These are phyloP conservation scores for Gracilinanus agilis DNA, from an alignment of 2,113 vertebrate genomes.

Conservation along the genomic window DNA sequence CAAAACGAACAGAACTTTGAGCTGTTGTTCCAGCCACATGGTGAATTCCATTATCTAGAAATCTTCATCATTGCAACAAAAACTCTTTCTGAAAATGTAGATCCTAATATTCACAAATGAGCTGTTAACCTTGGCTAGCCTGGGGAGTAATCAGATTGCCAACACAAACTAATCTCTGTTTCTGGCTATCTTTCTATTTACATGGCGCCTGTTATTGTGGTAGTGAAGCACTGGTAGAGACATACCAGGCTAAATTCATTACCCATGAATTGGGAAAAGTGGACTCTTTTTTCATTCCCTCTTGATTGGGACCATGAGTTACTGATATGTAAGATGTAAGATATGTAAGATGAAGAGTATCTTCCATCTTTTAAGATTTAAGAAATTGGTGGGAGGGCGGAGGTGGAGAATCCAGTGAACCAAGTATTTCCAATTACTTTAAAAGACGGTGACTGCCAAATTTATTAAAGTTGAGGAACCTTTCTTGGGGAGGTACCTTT, in stretches of 20 bases:
- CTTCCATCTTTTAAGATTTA: conserved; percentile 1
- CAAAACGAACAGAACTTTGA: not conserved
- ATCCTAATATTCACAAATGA: not conserved
- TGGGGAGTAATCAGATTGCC: conserved; percentile 24
- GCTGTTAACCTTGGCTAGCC: not conserved
- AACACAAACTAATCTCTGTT: conserved; percentile 23
- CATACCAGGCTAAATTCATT: conserved; percentile 60
- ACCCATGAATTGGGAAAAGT: not conserved
- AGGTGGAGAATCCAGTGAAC: not conserved
- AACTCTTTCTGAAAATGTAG: not conserved
- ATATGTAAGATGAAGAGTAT: not conserved
- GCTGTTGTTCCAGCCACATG: not conserved
- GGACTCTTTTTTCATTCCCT: conserved; percentile 18
- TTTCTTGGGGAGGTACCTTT: not conserved
- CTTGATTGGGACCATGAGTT: conserved; percentile 7
- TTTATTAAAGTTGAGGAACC: not conserved
- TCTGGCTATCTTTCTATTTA: conserved; percentile 34
- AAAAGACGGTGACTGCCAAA: not conserved
- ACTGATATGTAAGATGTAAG: no score
- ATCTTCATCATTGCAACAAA: not conserved
- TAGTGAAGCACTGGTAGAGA: conserved; percentile 39
- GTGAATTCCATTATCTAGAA: not conserved
- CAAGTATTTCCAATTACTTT: not conserved
- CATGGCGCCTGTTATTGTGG: conserved; percentile 25
- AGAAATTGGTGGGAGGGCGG: not conserved